Percentiles rank a stretch among this genome's conserved stretches.
Conservation (phyloP, 2,113 vertebrate species). For the Erythrocebus patas region DNA sequence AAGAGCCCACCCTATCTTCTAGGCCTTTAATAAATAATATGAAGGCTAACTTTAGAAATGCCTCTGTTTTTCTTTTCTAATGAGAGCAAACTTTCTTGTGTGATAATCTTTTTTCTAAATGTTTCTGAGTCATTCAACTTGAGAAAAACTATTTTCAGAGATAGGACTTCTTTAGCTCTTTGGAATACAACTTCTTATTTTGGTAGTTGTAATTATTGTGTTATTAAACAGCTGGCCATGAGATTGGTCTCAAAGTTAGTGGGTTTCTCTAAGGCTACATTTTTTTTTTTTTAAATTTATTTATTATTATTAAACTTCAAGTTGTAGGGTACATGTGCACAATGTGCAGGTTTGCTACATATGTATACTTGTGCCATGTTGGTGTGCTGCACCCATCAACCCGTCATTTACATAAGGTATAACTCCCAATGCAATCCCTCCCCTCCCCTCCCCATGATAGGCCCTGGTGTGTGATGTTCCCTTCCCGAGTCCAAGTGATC, state of each 20-base stretch:
- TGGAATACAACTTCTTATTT: neutral
- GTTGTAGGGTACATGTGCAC: no score
- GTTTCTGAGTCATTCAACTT: neutral
- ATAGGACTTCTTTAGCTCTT: neutral
- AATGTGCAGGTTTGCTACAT: no score
- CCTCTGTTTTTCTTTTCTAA: neutral
- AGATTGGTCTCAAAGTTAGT: neutral
- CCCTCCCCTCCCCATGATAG: no score
- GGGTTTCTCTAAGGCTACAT: neutral
- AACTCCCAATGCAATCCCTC: no score
- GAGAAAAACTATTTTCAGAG: neutral
- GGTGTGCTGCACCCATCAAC: no score
- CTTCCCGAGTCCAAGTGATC: no score
- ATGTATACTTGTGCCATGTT: no score
- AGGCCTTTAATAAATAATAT: neutral
- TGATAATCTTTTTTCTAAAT: neutral
- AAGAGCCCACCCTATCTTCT: neutral
- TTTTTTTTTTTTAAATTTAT: no score
- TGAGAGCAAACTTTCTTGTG: neutral
- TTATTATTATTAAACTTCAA: no score
- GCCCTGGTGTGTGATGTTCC: no score
- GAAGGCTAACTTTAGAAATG: neutral
- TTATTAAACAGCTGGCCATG: neutral
- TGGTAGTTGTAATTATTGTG: neutral
- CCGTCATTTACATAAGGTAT: no score